phyloP scores from a whole-genome alignment of 2,888 invertebrate genomes.

The Onthophagus sagittarius region DNA sequence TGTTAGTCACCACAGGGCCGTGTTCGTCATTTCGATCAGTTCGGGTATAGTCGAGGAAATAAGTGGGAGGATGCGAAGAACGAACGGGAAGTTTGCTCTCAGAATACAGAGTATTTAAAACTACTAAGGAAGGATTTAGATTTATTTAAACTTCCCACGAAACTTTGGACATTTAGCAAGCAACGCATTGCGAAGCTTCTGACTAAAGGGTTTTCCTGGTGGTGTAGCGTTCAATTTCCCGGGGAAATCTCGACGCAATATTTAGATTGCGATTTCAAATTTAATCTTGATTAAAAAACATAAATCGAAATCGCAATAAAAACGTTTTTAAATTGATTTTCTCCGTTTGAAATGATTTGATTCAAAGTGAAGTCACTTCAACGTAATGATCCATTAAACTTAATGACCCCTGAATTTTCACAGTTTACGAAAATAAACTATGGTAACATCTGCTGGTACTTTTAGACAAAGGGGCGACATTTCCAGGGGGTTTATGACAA shows the following conservation, averaged over 20 bases:
- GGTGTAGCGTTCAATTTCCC: not conserved
- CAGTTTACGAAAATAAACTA: not conserved
- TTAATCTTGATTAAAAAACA: too few relatives aligned
- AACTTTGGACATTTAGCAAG: too few relatives aligned
- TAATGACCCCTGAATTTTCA: not conserved
- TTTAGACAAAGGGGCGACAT: not conserved
- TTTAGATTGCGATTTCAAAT: not conserved
- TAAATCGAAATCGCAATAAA: not conserved
- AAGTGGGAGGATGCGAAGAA: constrained; percentile 32
- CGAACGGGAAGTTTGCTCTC: constrained; percentile 25
- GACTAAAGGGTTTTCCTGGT: not conserved
- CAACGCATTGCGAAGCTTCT: not conserved
- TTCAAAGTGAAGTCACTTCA: not conserved
- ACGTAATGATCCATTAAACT: not conserved
- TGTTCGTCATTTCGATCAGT: constrained; percentile 36
- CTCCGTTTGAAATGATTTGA: too few relatives aligned
- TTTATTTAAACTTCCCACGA: too few relatives aligned
- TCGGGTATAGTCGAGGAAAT: constrained; percentile 27
- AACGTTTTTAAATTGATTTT: too few relatives aligned
- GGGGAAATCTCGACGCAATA: not conserved
- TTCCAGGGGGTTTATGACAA: not conserved
- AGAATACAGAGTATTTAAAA: not conserved
- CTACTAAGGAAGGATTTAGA: too few relatives aligned
- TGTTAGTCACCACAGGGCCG: constrained; percentile 32
- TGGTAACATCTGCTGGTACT: not conserved